Evolutionary conservation across 2,113 vertebrate species (phyloP).

Genomic region (Rynchops niger): DNA sequence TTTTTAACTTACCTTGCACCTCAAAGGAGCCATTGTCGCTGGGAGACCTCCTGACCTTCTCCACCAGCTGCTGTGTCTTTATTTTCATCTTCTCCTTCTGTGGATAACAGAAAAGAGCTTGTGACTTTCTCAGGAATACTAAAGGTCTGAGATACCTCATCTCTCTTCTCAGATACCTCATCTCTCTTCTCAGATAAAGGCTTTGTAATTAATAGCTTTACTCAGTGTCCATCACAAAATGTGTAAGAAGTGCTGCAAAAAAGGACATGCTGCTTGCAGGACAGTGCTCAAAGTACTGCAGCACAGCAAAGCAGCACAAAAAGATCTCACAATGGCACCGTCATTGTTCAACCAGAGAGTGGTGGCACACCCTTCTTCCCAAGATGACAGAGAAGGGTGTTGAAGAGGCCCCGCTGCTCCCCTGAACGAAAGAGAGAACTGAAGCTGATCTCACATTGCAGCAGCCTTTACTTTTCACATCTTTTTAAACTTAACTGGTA

Average conservation of each 20-base stretch:
- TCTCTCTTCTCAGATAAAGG: not conserved
- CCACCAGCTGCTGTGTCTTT: conserved; percentile 85
- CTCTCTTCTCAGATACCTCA: not conserved
- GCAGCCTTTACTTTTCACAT: not conserved
- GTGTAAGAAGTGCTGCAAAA: not conserved
- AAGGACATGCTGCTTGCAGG: not conserved
- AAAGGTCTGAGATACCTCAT: not conserved
- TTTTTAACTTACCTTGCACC: conserved; percentile 79
- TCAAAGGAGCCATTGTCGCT: conserved; percentile 82
- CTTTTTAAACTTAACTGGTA: not conserved
- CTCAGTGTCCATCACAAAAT: not conserved
- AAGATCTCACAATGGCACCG: not conserved
- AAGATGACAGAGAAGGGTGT: not conserved
- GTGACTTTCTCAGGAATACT: not conserved
- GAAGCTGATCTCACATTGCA: not conserved
- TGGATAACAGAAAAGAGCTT: not conserved
- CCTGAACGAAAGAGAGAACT: not conserved
- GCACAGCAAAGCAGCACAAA: not conserved
- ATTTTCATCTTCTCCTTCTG: conserved; percentile 88
- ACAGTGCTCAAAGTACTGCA: not conserved
- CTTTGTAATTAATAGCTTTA: not conserved
- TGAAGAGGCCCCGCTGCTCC: not conserved
- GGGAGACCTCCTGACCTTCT: conserved; percentile 83
- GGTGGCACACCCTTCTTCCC: not conserved
- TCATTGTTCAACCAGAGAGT: not conserved